Base-by-base conservation (phyloP, 1,140 invertebrate species). In the Psilanteris sp. region DNA sequence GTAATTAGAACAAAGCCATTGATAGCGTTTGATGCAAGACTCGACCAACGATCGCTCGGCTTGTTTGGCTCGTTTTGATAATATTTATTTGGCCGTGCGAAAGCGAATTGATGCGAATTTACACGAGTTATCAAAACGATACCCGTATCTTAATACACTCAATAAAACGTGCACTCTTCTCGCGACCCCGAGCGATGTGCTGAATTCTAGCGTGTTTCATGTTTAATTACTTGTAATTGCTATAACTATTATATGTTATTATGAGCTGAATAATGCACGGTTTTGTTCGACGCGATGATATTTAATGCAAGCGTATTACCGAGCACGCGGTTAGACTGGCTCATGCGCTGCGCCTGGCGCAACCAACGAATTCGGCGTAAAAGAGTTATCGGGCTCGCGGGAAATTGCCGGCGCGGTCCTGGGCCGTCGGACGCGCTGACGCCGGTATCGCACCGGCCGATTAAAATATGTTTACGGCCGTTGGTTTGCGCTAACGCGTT, bases 161-260 rank as follows among this genome's bases (percentile, higher is more conserved):
- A 29, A 24, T 37, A 16, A 36, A 37, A 52, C 3, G 20, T 7
- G 13, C 31, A 10, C 15, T 26, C 34, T 26, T 52, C 34, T 8
- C 9, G 9, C 5, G 13, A 29, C n/a, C 13, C 44, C 3, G n/a
- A 13, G 3, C 13, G 39, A 27, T 26, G 22, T 3, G 6, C 15
- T 43, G 6, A 27, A 31, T 31, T 31, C 13, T 18, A 26, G 26
- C 16, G 15, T 20, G 4, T 43, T 66, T 37, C 20, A 70, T 61
- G 46, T 59, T 70, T 61, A 61, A 72, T 72, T 55, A 55, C 46
- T 62, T 62, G 29, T 55, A 55, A 72, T 72, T 55, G 36, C 55
- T 18, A 11, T 15, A 72, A 62, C 57, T 57, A 64, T 73, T 62
- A 55, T 57, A 62, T 71, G 67, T 71, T 71, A 71, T 62, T 71